These are phyloP conservation scores for Dipodomys spectabilis DNA, from an alignment of 2,113 vertebrate species.

Conservation along the genomic window DNA sequence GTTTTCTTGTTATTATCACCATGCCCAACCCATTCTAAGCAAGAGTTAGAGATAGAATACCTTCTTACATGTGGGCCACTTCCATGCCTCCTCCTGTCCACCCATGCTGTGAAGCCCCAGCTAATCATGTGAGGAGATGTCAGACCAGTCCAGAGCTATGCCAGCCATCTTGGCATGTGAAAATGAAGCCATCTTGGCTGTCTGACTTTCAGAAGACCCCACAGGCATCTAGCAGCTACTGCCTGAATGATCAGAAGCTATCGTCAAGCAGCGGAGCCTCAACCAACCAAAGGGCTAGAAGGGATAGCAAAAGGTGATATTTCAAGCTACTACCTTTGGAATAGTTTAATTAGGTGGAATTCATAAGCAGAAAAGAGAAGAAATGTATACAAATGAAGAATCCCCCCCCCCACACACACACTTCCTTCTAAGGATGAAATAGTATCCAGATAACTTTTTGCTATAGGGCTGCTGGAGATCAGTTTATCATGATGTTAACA, in stretches of 20 bases:
- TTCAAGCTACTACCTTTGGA: neutral
- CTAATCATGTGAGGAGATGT: neutral
- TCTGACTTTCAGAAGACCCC: constrained; percentile 1
- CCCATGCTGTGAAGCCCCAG: neutral
- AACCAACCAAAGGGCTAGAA: neutral
- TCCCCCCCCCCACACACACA: neutral
- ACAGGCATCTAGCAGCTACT: neutral
- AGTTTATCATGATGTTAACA: constrained; percentile 47
- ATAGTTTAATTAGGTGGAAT: neutral
- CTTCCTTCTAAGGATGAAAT: constrained; percentile 2
- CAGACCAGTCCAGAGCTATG: no score
- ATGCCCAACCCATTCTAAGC: neutral
- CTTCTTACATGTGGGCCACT: neutral
- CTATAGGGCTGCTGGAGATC: neutral
- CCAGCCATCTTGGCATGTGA: neutral
- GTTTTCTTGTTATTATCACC: constrained; percentile 29
- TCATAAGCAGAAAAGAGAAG: constrained; percentile 18
- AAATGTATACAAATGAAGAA: constrained; percentile 3
- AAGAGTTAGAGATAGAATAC: neutral
- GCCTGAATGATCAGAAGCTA: neutral
- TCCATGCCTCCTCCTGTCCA: neutral
- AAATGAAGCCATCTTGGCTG: neutral
- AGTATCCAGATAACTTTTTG: neutral
- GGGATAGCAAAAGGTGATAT: neutral
- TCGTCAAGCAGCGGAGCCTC: neutral